phyloP scores from a whole-genome alignment of 2,113 vertebrate species.

The Pao palembangensis region DNA sequence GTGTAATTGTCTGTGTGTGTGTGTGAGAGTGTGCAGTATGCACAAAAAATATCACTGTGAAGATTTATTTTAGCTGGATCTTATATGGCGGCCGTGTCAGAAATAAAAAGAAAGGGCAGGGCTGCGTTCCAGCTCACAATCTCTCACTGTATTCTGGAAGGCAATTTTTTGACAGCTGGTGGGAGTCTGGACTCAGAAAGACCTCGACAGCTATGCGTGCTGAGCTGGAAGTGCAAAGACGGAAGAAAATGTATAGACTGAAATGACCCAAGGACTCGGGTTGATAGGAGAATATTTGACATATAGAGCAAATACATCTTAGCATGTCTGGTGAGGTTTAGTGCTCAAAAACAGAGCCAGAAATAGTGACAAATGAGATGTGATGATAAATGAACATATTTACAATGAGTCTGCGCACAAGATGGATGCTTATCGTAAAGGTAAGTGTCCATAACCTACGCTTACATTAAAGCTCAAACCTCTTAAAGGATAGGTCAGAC shows the following conservation, averaged over 20 bases:
- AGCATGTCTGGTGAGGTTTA: not conserved
- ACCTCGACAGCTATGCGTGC: no score
- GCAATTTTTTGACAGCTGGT: no score
- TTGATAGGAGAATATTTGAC: no score
- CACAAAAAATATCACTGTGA: no score
- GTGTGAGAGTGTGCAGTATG: not conserved
- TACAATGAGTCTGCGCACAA: not conserved
- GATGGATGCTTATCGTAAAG: not conserved
- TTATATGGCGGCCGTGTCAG: no score
- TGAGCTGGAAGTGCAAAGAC: no score
- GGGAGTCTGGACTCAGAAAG: no score
- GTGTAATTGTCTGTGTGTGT: not conserved
- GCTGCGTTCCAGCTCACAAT: no score
- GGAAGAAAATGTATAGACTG: no score
- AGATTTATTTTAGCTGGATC: no score
- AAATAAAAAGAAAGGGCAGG: no score
- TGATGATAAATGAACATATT: not conserved
- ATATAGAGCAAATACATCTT: not conserved
- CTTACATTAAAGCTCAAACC: conserved; percentile 7
- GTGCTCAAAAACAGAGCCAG: not conserved
- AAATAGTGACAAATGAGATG: not conserved
- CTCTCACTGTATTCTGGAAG: no score
- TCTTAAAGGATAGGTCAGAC: conserved; percentile 16
- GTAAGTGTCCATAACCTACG: not conserved
- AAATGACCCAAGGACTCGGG: not conserved